Evolutionary conservation across 2,888 invertebrate genomes (phyloP).

Genomic region (Pammene fasciana): DNA sequence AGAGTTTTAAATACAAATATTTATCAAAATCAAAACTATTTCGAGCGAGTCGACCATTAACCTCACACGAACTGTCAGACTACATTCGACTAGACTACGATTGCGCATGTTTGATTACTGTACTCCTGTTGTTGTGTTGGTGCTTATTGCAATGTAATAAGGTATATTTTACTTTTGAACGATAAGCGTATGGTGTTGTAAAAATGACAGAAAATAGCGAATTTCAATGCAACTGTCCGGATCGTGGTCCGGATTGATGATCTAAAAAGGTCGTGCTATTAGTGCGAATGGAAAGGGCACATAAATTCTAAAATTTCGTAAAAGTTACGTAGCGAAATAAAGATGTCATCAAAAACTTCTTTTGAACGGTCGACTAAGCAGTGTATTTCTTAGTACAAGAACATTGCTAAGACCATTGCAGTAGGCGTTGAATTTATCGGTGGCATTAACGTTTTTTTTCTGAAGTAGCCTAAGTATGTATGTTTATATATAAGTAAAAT

Average conservation of each 20-base stretch:
- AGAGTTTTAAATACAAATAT: constrained; percentile 62
- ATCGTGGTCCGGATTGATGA: not conserved
- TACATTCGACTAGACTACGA: constrained; percentile 32
- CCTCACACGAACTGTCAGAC: constrained; percentile 66
- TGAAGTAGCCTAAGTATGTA: too few species aligned
- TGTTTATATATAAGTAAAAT: too few species aligned
- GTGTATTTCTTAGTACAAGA: not conserved
- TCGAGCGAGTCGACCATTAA: constrained; percentile 69
- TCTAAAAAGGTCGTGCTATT: too few species aligned
- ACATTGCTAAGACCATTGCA: not conserved
- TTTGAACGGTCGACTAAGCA: not conserved
- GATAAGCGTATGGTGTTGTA: not conserved
- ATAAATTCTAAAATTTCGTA: not conserved
- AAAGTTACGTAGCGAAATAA: not conserved
- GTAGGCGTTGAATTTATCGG: constrained; percentile 4
- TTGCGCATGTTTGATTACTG: constrained; percentile 7
- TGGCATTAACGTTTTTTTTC: too few species aligned
- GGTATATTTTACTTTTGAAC: constrained; percentile 4
- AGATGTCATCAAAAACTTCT: not conserved
- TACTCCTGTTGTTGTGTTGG: not conserved
- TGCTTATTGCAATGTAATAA: not conserved
- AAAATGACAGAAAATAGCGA: not conserved
- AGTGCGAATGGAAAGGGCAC: too few species aligned
- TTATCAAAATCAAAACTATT: constrained; percentile 62
- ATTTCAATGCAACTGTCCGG: not conserved